Evolutionary conservation across 2,797 vertebrate genomes (phyloP), one percentile per base, ranked within the genome.

Genomic region (Ciconia nigra): DNA sequence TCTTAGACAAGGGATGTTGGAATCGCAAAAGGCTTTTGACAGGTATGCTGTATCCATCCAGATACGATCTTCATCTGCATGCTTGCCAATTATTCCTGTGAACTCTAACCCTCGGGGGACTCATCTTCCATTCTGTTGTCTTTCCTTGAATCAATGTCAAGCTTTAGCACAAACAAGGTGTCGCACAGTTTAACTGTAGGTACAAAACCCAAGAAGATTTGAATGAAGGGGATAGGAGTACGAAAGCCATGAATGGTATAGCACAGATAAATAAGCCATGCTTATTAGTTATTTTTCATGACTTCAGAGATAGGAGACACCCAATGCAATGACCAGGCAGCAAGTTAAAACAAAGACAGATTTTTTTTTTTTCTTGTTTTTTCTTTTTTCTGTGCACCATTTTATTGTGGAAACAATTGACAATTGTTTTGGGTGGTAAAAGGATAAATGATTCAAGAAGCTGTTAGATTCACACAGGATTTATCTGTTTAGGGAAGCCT

Each of bases 11-110:
- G 37, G 35, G 33, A 7, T 33, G 44, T 4, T 51, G 37, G 79
- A 71, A 28, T 49, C 49, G 31, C n/a, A 17, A 29, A 16, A 33
- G 61, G 46, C 57, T 41, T 83, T 49, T 22, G 37, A 2, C 21
- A 82, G 58, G 63, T 35, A 31, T 0, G 3, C 26, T 13, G 3
- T n/a, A 12, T 52, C 25, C 12, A 13, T 37, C 54, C n/a, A 24
- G 47, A 15, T 25, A 5, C 0, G 5, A n/a, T 41, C 58, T 46
- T 59, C 35, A 19, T 51, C 52, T 55, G 42, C 22, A 7, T 0
- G 1, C 58, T 70, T 37, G 42, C 46, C 18, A 26, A 0, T 90
- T 76, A 15, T 41, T 37, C 66, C 61, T 29, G 3, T 26, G 72
- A 65, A 17, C 78, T 55, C 41, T 65, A 20, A 39, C 44, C 41